phyloP scores from a whole-genome alignment of 1,140 invertebrate genomes.

The Campodea augens region DNA sequence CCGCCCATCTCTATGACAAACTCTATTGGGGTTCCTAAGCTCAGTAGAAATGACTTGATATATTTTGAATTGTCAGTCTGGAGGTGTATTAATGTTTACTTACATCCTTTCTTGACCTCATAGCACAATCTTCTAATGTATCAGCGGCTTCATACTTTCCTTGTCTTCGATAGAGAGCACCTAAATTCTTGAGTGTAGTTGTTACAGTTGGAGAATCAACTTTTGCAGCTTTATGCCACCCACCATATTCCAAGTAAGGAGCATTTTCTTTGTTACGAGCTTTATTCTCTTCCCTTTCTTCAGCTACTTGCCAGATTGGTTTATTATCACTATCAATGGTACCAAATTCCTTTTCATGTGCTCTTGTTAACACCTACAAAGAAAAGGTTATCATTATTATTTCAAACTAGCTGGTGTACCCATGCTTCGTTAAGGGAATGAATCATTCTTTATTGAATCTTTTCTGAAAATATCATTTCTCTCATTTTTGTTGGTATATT shows the following conservation, averaged over 20 bases:
- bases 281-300: conserved; percentile 91
- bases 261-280: conserved; percentile 75
- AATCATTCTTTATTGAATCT: too few relatives aligned
- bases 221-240: conserved; percentile 97
- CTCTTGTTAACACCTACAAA: conserved; percentile 87
- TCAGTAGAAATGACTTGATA: too few relatives aligned
- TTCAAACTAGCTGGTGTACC: too few relatives aligned
- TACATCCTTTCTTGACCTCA: conserved; percentile 83
- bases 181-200: conserved; percentile 91
- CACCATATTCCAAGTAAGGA: conserved; percentile 84
- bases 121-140: conserved; percentile 91
- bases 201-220: conserved; percentile 94
- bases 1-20: too few relatives aligned
- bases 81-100: too few relatives aligned
- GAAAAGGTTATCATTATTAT: too few relatives aligned
- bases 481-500: too few relatives aligned
- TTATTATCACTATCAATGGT: conserved; percentile 94
- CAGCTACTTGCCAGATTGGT: conserved; percentile 98
- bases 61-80: too few relatives aligned
- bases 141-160: conserved; percentile 98
- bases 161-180: conserved; percentile 88
- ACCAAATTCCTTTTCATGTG: conserved; percentile 94
- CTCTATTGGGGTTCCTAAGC: too few relatives aligned
- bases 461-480: too few relatives aligned
- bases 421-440: too few relatives aligned